Evolutionary conservation across 2,888 invertebrate genomes (phyloP).

Genomic region (Polydrusus cervinus): DNA sequence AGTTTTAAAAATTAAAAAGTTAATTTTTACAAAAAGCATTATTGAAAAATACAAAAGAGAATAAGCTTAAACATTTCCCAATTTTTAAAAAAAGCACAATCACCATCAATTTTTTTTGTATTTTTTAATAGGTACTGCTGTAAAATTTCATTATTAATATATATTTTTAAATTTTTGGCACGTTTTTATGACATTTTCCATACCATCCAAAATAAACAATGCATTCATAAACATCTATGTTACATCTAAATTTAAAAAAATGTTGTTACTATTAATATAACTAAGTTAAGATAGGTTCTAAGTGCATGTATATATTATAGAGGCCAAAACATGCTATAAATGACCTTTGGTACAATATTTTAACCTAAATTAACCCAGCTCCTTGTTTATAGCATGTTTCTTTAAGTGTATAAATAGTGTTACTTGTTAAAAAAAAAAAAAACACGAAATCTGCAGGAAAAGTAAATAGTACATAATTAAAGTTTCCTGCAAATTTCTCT

Average conservation of each 20-base stretch:
- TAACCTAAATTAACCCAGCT: not conserved
- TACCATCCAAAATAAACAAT: conserved; percentile 3
- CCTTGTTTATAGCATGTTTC: no score
- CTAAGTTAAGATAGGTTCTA: conserved; percentile 15
- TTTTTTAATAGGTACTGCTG: conserved; percentile 37
- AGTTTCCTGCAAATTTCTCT: not conserved
- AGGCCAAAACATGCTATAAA: conserved; percentile 7
- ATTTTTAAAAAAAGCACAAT: conserved; percentile 16
- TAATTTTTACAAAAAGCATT: not conserved
- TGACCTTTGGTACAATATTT: not conserved
- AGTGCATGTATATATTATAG: conserved; percentile 19
- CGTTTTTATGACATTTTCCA: not conserved
- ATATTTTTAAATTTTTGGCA: not conserved
- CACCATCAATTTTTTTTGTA: conserved; percentile 35
- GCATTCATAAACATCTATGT: not conserved
- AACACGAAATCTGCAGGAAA: conserved; percentile 8
- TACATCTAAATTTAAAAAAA: conserved; percentile 2
- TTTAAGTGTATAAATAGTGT: not conserved
- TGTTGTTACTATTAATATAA: conserved; percentile 39
- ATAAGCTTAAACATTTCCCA: conserved; percentile 51
- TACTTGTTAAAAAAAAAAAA: conserved; percentile 4
- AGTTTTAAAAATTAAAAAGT: not conserved
- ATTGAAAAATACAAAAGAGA: conserved; percentile 41
- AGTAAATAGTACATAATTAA: not conserved
- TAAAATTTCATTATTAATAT: no score